Evolutionary conservation across 1,140 invertebrate species (phyloP), one percentile per base, ranked within the genome.

Genomic region (Ips nitidus): DNA sequence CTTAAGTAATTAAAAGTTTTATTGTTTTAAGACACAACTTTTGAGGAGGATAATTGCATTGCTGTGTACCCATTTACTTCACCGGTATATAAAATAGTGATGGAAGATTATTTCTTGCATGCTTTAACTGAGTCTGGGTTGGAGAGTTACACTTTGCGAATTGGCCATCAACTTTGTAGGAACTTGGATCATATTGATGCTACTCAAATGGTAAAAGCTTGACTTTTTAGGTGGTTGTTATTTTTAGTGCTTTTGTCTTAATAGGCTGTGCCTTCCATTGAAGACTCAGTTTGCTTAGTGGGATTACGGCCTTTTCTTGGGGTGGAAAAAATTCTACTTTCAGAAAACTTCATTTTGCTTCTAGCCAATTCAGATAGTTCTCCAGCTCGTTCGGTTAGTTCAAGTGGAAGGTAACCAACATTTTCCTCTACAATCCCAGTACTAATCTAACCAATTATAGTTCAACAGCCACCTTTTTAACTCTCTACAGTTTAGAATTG

Each of bases 71-170:
- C 87, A 3, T 91, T 92, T 68, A 92, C 90, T 0, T 87, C 90
- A 1, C 86, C 88, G 1, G 86, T 92, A 7, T 83, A 84, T 68
- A 82, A 86, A 56, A 84, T 92, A 41, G 84, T 85, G 4, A 80
- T 92, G 7, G 89, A 91, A 74, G 82, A 87, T 66, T 87, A 86
- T 61, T 84, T 91, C 58, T 77, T 94, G 1, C 91, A 92, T 77
- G 91, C 90, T 0, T 78, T 93, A 0, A 93, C 91, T 1, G 87
- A 89, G 50, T 88, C 88, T 67, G 91, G 91, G 1, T 82, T 94
- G 3, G 91, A 94, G 77, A 89, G 90, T 0, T 93, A 93, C 72
- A 93, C 91, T 1, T 81, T 90, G 41, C 82, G 90, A 43, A 81
- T 88, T 43, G 85, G 86, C 0, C 86, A 89, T 76, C 83, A 86